Evolutionary conservation across 2,888 invertebrate species (phyloP).

Genomic region (Carcina quercana): DNA sequence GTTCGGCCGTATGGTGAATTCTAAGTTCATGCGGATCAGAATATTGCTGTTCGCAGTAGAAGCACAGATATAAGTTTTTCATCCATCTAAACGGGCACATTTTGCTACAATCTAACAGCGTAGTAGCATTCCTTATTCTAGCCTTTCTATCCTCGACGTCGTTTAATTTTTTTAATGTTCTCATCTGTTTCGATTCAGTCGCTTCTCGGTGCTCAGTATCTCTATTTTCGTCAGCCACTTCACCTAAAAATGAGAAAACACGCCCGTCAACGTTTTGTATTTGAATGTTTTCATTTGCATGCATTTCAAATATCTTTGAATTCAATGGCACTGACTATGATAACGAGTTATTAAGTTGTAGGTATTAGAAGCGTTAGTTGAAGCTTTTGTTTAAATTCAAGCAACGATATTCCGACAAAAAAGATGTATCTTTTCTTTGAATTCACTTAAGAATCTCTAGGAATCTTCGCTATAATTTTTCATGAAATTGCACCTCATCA

Average conservation of each 20-base stretch:
- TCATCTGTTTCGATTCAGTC: slow-evolving; percentile 23
- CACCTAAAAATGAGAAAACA: slow-evolving; percentile 64
- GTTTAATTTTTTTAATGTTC: slow-evolving; percentile 20
- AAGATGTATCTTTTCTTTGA: too few species aligned
- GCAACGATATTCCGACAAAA: too few species aligned
- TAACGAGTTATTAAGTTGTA: too few species aligned
- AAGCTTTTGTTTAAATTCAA: too few species aligned
- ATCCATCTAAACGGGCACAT: slow-evolving; percentile 60
- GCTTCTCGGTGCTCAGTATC: slow-evolving; percentile 15
- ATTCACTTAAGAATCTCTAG: too few species aligned
- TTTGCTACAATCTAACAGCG: slow-evolving; percentile 44
- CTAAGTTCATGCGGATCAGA: slow-evolving; percentile 40
- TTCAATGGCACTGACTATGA: too few species aligned
- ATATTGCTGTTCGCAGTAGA: slow-evolving; percentile 49
- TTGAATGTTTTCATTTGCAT: slow-evolving; percentile 16
- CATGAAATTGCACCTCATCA: too few species aligned
- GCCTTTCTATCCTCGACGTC: slow-evolving; percentile 33
- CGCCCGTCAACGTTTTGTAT: slow-evolving; percentile 29
- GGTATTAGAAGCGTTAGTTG: too few species aligned
- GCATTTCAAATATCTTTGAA: too few species aligned
- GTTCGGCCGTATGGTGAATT: slow-evolving; percentile 32
- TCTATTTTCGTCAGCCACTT: slow-evolving; percentile 23
- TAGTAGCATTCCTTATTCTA: slow-evolving; percentile 37
- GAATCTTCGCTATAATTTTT: too few species aligned
- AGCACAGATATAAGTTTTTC: slow-evolving; percentile 52